Conservation (phyloP, 2,797 vertebrate species). For the Rhodeus uyekii region DNA sequence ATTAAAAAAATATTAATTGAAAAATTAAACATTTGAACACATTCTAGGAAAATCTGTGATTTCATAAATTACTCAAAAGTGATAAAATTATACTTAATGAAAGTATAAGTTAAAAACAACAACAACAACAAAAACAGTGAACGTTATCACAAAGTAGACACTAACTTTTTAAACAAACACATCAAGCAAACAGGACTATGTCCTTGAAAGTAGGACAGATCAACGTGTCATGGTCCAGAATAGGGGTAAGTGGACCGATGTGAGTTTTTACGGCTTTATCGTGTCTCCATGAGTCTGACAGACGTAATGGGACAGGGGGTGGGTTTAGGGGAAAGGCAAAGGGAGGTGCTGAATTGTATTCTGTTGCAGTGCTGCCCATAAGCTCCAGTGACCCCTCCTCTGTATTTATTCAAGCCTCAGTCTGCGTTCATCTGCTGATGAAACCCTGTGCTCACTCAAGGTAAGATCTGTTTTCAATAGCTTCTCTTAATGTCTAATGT, state of each 20-base stretch:
- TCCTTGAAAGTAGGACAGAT: not conserved
- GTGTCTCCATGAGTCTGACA: not conserved
- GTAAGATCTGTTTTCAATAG: slow-evolving; percentile 33
- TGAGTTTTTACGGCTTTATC: not conserved
- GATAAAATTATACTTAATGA: not conserved
- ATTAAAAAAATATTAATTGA: not conserved
- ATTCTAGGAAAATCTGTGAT: not conserved
- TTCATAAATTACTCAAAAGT: not conserved
- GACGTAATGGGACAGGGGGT: not conserved
- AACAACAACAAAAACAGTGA: not conserved
- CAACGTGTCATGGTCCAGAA: not conserved
- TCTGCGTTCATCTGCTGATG: not conserved
- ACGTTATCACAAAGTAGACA: not conserved
- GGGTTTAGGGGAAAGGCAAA: not conserved
- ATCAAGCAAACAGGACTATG: not conserved
- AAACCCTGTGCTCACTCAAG: not conserved
- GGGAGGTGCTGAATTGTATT: slow-evolving; percentile 11
- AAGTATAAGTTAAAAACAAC: too few species aligned
- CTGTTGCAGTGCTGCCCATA: not conserved
- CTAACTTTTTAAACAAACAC: not conserved
- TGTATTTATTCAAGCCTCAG: slow-evolving; percentile 22
- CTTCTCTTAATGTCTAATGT: not conserved
- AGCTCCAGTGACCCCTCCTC: slow-evolving; percentile 11
- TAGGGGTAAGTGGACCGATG: not conserved
- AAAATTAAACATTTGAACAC: not conserved